These are phyloP conservation scores for Brienomyrus longianalis DNA, from an alignment of 2,113 vertebrate species.

Conservation along the genomic window DNA sequence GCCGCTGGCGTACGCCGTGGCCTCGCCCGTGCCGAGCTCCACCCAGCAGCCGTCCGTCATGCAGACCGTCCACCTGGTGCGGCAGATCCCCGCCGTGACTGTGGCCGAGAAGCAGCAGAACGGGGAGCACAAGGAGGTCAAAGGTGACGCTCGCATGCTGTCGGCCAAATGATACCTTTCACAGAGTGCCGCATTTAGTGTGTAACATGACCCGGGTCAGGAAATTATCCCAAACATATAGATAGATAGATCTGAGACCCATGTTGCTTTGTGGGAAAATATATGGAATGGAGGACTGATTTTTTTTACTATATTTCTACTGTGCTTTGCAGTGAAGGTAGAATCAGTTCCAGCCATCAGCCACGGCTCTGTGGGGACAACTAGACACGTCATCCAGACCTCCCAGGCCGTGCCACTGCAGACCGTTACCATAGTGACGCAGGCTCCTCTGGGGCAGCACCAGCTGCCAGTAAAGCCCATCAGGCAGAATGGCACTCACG, in stretches of 20 bases:
- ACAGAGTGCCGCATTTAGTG: background rate
- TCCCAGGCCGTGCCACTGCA: conserved; percentile 71
- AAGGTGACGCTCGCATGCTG: conserved; percentile 64
- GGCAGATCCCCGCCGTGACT: conserved; percentile 80
- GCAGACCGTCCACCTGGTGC: conserved; percentile 91
- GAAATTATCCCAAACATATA: background rate
- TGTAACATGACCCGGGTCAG: background rate
- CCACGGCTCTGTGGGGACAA: conserved; percentile 67
- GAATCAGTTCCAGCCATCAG: conserved; percentile 77
- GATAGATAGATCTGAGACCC: background rate
- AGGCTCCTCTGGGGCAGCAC: conserved; percentile 84
- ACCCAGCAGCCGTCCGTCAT: conserved; percentile 75
- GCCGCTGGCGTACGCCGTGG: conserved; percentile 85
- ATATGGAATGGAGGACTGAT: background rate
- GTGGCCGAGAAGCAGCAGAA: conserved; percentile 82
- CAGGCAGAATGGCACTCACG: background rate
- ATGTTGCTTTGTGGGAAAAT: background rate
- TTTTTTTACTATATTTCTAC: background rate
- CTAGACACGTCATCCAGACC: conserved; percentile 79
- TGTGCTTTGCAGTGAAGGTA: conserved; percentile 75
- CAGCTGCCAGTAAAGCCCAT: conserved; percentile 77
- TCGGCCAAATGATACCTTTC: background rate
- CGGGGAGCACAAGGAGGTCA: conserved; percentile 77
- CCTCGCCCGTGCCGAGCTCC: conserved; percentile 77
- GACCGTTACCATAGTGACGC: conserved; percentile 87